Percentiles rank a stretch among this genome's conserved stretches.
phyloP scores from a whole-genome alignment of 2,888 invertebrate genomes.

The Cosmia trapezina region DNA sequence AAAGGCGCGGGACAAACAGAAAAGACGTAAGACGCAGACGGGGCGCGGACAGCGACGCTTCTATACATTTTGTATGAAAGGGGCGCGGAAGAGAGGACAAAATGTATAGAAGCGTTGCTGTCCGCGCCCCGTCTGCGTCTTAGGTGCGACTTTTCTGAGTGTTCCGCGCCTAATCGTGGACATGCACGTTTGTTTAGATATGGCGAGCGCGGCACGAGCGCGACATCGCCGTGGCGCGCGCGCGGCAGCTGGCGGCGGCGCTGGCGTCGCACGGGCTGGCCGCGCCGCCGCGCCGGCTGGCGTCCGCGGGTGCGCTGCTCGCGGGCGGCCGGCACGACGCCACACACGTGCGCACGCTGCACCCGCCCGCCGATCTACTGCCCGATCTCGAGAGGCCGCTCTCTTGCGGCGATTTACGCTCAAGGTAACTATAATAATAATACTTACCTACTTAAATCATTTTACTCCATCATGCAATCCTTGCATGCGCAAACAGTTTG shows the following conservation, averaged over 20 bases:
- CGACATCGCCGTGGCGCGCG: slow-evolving; percentile 95
- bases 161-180: not conserved
- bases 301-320: slow-evolving; percentile 91
- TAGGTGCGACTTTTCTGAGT: no score
- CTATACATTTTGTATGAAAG: no score
- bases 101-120: no score
- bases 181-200: slow-evolving; percentile 90
- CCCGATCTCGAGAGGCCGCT: slow-evolving; percentile 88
- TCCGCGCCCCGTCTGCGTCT: no score
- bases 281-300: slow-evolving; percentile 92
- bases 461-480: not conserved
- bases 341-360: slow-evolving; percentile 87
- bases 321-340: slow-evolving; percentile 89
- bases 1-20: no score
- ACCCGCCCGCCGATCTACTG: slow-evolving; percentile 83
- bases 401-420: slow-evolving; percentile 86
- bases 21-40: no score
- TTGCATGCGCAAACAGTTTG: not conserved
- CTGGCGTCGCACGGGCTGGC: slow-evolving; percentile 95
- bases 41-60: no score
- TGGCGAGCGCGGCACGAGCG: slow-evolving; percentile 98
- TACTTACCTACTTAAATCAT: not conserved
- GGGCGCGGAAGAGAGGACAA: no score
- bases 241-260: slow-evolving; percentile 96
- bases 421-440: slow-evolving; percentile 72